These are phyloP conservation scores for Galleria mellonella DNA, from an alignment of 1,140 invertebrate genomes.

Conservation along the genomic window DNA sequence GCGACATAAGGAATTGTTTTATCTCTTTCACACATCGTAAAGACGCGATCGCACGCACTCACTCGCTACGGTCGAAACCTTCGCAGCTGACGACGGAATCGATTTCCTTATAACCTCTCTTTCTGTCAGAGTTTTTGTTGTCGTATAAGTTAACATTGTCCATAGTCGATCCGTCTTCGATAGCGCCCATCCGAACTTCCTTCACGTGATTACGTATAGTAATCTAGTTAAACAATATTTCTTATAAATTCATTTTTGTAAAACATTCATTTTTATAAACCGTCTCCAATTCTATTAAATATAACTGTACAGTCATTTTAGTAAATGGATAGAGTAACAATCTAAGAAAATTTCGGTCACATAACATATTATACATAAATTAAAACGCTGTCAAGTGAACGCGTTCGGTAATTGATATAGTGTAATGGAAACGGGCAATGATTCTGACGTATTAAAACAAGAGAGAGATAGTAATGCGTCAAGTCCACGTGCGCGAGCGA, in stretches of 20 bases:
- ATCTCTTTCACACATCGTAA: constrained; percentile 71
- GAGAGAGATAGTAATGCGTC: constrained; percentile 39
- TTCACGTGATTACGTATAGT: no score
- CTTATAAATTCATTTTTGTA: no score
- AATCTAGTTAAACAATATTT: no score
- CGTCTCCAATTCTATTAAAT: no score
- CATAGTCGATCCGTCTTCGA: constrained; percentile 64
- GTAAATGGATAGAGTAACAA: no score
- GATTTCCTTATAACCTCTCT: constrained; percentile 57
- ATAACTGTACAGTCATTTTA: no score
- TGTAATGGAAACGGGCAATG: constrained; percentile 69
- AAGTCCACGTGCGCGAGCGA: constrained; percentile 31
- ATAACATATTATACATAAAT: no score
- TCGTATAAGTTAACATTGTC: constrained; percentile 18
- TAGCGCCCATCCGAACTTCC: constrained; percentile 45
- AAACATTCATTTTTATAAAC: no score
- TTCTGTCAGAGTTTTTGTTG: constrained; percentile 57
- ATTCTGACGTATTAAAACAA: constrained; percentile 56
- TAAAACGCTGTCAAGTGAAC: constrained; percentile 20
- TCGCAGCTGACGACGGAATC: constrained; percentile 57
- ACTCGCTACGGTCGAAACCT: constrained; percentile 43
- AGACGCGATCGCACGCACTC: constrained; percentile 51
- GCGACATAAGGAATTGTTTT: constrained; percentile 71
- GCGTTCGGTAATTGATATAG: constrained; percentile 58
- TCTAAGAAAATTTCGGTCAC: no score